Percentiles rank a stretch among this genome's conserved stretches.
phyloP scores from a whole-genome alignment of 2,113 vertebrate species.

The Clarias batrachus region DNA sequence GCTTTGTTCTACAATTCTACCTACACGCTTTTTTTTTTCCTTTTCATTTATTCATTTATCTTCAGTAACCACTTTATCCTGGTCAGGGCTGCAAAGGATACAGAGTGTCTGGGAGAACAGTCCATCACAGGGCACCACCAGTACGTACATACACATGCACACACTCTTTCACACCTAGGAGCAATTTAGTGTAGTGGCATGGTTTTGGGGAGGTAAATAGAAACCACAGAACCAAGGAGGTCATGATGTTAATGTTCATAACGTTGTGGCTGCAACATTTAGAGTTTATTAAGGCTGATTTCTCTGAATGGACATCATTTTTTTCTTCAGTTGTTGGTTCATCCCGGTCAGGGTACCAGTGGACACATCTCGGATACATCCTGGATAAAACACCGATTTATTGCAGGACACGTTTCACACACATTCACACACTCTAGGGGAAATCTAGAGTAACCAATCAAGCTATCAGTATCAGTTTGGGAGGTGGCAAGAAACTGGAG shows the following conservation, averaged over 20 bases:
- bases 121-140: background rate
- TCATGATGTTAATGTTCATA: too few species aligned
- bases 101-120: background rate
- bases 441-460: background rate
- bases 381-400: background rate
- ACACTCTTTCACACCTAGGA: background rate
- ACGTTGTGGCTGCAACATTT: background rate
- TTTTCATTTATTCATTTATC: background rate
- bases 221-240: background rate
- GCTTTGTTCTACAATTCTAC: constrained; percentile 30
- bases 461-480: background rate
- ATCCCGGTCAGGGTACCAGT: background rate
- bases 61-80: background rate
- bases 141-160: background rate
- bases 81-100: background rate
- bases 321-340: background rate
- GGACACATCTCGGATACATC: background rate
- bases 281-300: background rate
- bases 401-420: background rate
- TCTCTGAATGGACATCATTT: background rate
- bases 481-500: background rate
- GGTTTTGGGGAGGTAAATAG: background rate
- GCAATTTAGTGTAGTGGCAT: constrained; percentile 8
- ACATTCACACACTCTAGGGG: background rate
- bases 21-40: background rate